Evolutionary conservation across 2,113 vertebrate genomes (phyloP).

Genomic region (Elephas maximus): DNA sequence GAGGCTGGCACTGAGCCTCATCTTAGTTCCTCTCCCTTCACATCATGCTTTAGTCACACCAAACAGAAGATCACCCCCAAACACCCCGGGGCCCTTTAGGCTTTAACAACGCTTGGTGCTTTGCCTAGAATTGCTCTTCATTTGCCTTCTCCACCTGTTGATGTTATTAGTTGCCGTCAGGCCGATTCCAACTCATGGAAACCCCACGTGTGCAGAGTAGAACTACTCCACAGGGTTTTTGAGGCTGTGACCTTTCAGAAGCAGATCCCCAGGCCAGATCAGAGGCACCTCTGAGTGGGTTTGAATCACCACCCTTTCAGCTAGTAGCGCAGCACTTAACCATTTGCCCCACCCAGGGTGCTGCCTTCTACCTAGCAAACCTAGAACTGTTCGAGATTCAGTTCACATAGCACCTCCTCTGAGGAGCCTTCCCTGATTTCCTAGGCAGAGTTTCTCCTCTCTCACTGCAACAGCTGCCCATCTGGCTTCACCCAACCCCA

Average conservation of each 20-base stretch:
- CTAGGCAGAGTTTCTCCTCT: background rate
- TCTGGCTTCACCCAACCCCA: background rate
- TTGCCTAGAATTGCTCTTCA: background rate
- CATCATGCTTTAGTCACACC: background rate
- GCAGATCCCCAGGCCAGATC: background rate
- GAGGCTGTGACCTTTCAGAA: background rate
- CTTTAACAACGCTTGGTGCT: background rate
- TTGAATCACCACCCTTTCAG: background rate
- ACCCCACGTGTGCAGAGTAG: background rate
- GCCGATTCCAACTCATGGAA: background rate
- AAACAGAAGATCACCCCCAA: background rate
- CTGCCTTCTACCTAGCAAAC: background rate
- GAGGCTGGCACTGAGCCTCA: background rate
- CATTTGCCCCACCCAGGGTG: background rate
- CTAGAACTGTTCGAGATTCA: background rate
- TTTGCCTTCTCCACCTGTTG: background rate
- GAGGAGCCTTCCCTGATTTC: background rate
- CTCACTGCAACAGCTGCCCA: background rate
- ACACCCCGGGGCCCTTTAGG: background rate
- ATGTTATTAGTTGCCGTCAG: background rate
- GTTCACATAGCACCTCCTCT: background rate
- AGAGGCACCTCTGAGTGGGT: background rate
- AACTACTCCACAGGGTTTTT: background rate
- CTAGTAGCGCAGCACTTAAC: background rate
- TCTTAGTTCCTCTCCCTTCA: background rate